Base-by-base conservation (phyloP, 2,888 invertebrate genomes). In the Pristionchus japonicus region DNA sequence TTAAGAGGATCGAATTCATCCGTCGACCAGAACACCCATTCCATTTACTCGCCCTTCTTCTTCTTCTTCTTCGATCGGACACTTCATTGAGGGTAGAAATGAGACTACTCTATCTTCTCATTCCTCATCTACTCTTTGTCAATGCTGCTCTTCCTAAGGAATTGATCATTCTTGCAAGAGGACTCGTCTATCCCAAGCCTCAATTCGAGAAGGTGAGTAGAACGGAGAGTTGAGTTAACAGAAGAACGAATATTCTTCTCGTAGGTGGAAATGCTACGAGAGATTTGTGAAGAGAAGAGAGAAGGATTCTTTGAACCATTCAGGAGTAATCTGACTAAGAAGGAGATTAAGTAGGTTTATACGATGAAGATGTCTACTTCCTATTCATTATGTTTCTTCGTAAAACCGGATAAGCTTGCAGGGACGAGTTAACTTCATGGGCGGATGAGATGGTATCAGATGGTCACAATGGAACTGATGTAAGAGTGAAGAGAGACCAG, bases 181-280 rank as follows among this genome's bases (percentile, higher is more conserved):
- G 83, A 52, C 83, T 83, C 23, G 83, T 83, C 57, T 83, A 52
- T 52, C 83, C 83, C 17, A 83, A 83, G 34, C 83, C 83, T 34
- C 40, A 34, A 49, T 83, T 52, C 27, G 83, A 83, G 34, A 83
- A 17, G 20, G 83, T 83, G 7, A 83, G 83, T 52, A 27, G n/a
- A n/a, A 47, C 23, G 9, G 23, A 1, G 47, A 80, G 17, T 20
- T 2, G 23, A 80, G 7, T 9, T 1, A n/a, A n/a, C n/a, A n/a
- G 27, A 37, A 23, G n/a, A n/a, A n/a, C n/a, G n/a, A n/a, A n/a
- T n/a, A n/a, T n/a, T n/a, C n/a, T n/a, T n/a, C n/a, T 52, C 57
- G 11, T 52, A 83, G 83, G 40, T 40, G 13, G n/a, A 49, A 31
- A 20, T 83, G 17, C 34, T 83, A 6, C 27, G 57, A 7, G 37